A percentile compares a stretch with the other conserved stretches of the same genome.
phyloP scores from a whole-genome alignment of 2,797 vertebrate genomes.

The Microctenopoma steveboyesi region DNA sequence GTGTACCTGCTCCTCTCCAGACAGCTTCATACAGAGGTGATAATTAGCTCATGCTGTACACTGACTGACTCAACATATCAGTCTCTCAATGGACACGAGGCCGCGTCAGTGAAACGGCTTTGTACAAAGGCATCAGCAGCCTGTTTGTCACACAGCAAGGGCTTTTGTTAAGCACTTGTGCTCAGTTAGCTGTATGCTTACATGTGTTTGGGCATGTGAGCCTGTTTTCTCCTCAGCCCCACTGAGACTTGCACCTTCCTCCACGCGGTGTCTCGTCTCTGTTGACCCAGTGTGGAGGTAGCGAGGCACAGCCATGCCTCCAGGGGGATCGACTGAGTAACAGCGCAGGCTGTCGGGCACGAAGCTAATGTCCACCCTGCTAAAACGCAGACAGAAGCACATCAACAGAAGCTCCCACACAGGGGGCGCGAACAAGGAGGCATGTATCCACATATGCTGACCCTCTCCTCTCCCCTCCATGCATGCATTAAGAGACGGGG shows the following conservation, averaged over 20 bases:
- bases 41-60: slow-evolving; percentile 72
- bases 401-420: slow-evolving; percentile 62
- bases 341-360: slow-evolving; percentile 56
- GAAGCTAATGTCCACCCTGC: slow-evolving; percentile 66
- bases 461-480: slow-evolving; percentile 47
- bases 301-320: slow-evolving; percentile 54
- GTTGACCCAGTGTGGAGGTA: slow-evolving; percentile 70
- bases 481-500: slow-evolving; percentile 50
- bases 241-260: slow-evolving; percentile 65
- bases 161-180: slow-evolving; percentile 46
- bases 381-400: slow-evolving; percentile 47
- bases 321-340: slow-evolving; percentile 62
- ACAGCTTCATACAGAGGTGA: slow-evolving; percentile 73
- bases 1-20: slow-evolving; percentile 64
- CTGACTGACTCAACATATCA: slow-evolving; percentile 58
- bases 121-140: slow-evolving; percentile 62
- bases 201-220: slow-evolving; percentile 24
- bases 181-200: slow-evolving; percentile 37
- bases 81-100: slow-evolving; percentile 39
- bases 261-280: slow-evolving; percentile 55
- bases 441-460: slow-evolving; percentile 46
- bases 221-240: slow-evolving; percentile 27
- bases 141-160: slow-evolving; percentile 67
- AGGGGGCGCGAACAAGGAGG: slow-evolving; percentile 65
- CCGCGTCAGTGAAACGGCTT: slow-evolving; percentile 29